Percentiles rank a stretch among this genome's conserved stretches.
Conservation (phyloP, 2,113 vertebrate species). For the Crocuta crocuta region DNA sequence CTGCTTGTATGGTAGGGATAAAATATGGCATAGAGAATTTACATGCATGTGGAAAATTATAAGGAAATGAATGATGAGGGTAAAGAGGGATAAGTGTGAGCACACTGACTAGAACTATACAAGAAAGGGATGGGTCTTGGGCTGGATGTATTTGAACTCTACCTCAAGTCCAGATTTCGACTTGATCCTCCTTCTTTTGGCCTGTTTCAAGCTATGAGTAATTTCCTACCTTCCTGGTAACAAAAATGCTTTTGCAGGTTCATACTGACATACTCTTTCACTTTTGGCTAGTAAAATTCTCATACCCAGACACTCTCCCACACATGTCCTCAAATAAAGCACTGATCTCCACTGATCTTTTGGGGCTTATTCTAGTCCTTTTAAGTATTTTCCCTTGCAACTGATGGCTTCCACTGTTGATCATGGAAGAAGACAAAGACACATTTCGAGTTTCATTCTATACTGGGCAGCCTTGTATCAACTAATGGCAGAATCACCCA, state of each 20-base stretch:
- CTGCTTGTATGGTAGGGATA: neutral
- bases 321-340: neutral
- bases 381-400: neutral
- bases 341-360: neutral
- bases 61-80: neutral
- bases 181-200: rapidly evolving
- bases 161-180: neutral
- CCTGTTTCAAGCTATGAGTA: neutral
- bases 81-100: neutral
- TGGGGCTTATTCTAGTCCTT: neutral
- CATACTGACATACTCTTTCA: neutral
- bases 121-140: no score
- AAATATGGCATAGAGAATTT: neutral
- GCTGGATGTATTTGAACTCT: neutral
- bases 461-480: neutral
- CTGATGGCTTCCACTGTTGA: neutral
- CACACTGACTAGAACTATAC: neutral
- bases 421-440: neutral
- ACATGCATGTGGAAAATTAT: neutral
- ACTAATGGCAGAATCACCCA: neutral
- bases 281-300: neutral
- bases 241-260: neutral
- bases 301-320: no score
- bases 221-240: neutral
- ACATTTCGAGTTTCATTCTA: neutral